These are phyloP conservation scores for Achroia grisella DNA, from an alignment of 1,140 invertebrate genomes.

Conservation along the genomic window DNA sequence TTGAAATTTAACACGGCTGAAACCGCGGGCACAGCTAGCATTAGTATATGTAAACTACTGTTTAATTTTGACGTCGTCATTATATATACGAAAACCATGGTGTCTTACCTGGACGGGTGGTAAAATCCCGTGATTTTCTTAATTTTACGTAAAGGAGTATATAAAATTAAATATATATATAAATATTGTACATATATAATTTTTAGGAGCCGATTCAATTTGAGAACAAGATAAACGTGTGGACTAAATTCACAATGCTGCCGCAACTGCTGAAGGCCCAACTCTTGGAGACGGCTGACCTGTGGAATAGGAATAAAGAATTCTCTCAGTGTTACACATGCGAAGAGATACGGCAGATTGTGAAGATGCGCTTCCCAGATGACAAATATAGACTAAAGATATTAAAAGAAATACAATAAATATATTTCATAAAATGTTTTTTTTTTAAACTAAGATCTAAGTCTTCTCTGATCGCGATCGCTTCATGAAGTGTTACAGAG, in stretches of 20 bases:
- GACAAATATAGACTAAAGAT: constrained; percentile 53
- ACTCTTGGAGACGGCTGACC: constrained; percentile 38
- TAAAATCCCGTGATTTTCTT: too few species aligned
- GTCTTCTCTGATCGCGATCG: too few species aligned
- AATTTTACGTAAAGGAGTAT: too few species aligned
- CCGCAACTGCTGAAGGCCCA: constrained; percentile 47
- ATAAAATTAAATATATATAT: too few species aligned
- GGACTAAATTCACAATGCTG: constrained; percentile 51
- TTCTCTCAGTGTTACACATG: constrained; percentile 37
- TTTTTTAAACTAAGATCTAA: neutral
- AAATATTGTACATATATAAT: too few species aligned
- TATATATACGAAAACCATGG: too few species aligned
- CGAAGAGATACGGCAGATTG: constrained; percentile 51
- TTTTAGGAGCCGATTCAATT: constrained; percentile 43
- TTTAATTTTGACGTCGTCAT: too few species aligned
- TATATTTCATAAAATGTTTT: neutral
- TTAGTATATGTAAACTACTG: too few species aligned
- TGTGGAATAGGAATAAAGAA: constrained; percentile 35
- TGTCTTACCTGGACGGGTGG: too few species aligned
- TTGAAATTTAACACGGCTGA: too few species aligned
- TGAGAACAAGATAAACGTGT: constrained; percentile 38
- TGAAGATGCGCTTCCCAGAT: constrained; percentile 60
- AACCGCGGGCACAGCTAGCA: too few species aligned
- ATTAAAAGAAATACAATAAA: constrained; percentile 59
- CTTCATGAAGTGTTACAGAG: too few species aligned